phyloP scores from a whole-genome alignment of 2,113 vertebrate species.

The Pica pica region DNA sequence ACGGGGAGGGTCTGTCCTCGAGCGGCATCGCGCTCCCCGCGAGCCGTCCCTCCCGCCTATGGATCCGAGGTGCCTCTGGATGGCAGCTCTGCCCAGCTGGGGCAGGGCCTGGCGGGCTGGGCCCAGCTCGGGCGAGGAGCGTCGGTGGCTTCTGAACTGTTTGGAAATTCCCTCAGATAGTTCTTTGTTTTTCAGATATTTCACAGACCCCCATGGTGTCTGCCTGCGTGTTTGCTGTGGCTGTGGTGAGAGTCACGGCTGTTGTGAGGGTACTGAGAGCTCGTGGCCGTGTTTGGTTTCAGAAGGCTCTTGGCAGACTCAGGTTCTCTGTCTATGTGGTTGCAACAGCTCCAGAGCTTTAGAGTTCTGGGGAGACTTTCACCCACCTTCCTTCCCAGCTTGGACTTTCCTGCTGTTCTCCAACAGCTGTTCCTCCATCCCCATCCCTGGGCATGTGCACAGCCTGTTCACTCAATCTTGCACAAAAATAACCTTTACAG shows the following conservation, averaged over 20 bases:
- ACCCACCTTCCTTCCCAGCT: not conserved
- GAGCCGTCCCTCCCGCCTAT: not conserved
- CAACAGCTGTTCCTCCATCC: not conserved
- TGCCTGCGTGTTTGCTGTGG: not conserved
- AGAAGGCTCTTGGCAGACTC: not conserved
- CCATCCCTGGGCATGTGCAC: not conserved
- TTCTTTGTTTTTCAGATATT: not conserved
- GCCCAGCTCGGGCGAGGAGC: not conserved
- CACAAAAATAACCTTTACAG: not conserved
- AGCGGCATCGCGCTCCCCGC: not conserved
- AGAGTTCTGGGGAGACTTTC: not conserved
- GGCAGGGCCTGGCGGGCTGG: too few species aligned
- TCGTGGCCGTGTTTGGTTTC: not conserved
- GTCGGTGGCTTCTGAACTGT: not conserved
- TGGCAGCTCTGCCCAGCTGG: not conserved
- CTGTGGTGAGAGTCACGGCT: not conserved
- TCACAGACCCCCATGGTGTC: not conserved
- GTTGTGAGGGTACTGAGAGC: not conserved
- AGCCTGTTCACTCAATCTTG: not conserved
- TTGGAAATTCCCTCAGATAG: not conserved
- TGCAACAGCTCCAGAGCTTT: not conserved
- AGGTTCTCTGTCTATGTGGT: rapidly evolving
- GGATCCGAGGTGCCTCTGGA: not conserved
- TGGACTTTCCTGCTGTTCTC: not conserved
- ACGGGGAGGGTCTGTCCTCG: too few species aligned